A percentile compares a stretch with the other conserved stretches of the same genome.
Evolutionary conservation across 2,797 vertebrate genomes (phyloP).

Genomic region (Cyprinella venusta): DNA sequence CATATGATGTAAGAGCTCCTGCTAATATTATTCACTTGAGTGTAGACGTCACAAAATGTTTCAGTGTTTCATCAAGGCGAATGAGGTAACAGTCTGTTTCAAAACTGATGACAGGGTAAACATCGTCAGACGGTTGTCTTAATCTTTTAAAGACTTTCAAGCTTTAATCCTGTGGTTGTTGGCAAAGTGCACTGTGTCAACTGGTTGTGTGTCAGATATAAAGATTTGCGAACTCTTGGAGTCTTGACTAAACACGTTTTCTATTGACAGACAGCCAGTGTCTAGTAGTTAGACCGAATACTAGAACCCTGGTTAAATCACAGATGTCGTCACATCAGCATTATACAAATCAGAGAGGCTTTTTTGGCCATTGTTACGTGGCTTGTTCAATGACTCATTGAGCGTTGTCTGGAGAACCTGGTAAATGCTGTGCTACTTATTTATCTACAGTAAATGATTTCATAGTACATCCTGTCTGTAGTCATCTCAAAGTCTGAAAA

Average conservation of each 20-base stretch:
- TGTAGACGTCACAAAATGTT: constrained; percentile 2
- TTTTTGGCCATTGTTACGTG: constrained; percentile 3
- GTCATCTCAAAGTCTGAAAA: background rate
- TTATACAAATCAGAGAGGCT: constrained; percentile 1
- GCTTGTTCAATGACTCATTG: constrained; percentile 11
- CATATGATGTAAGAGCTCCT: constrained; percentile 27
- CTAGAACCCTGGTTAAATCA: background rate
- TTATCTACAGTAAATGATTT: constrained; percentile 22
- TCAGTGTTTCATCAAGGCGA: constrained; percentile 6
- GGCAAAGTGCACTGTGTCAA: constrained; percentile 36
- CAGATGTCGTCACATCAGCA: background rate
- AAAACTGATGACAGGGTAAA: constrained; percentile 1
- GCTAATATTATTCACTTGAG: constrained; percentile 3
- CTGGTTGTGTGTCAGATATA: background rate
- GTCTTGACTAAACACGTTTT: background rate
- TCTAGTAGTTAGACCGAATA: background rate
- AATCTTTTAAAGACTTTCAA: constrained; percentile 35
- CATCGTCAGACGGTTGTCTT: background rate
- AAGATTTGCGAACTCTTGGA: background rate
- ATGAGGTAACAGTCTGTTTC: constrained; percentile 36
- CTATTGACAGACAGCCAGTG: background rate
- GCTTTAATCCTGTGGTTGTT: constrained; percentile 32
- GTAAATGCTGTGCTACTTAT: background rate
- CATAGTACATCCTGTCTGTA: constrained; percentile 1
- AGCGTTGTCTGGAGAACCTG: background rate